phyloP scores from a whole-genome alignment of 1,140 invertebrate genomes.

The Schlechtendalia chinensis region DNA sequence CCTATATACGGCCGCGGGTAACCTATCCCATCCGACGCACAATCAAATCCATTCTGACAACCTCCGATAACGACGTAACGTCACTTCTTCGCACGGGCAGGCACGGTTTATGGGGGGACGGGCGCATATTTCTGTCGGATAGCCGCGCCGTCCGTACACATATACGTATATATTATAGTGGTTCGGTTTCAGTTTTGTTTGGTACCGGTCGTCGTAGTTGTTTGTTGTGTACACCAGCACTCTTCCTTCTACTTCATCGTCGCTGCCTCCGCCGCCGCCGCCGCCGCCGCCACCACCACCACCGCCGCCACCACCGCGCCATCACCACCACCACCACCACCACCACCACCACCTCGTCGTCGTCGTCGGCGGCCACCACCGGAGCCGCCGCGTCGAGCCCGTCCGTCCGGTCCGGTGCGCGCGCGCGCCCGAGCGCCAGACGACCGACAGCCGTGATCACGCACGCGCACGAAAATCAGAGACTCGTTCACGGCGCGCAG shows the following conservation, averaged over 20 bases:
- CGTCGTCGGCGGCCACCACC: neutral
- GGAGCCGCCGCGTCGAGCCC: neutral
- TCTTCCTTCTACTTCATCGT: neutral
- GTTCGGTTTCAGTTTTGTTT: slow-evolving; percentile 47
- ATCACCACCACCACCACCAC: neutral
- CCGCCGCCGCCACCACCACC: neutral
- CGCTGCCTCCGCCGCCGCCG: neutral
- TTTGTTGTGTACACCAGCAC: neutral
- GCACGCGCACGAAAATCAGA: no score
- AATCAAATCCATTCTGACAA: slow-evolving; percentile 21
- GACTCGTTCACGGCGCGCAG: no score
- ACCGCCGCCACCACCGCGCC: neutral
- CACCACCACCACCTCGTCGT: neutral
- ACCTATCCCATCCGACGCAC: neutral
- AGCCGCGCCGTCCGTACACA: no score
- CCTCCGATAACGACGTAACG: neutral
- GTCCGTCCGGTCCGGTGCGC: slow-evolving; percentile 18
- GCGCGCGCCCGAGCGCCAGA: neutral
- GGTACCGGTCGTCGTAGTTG: slow-evolving; percentile 24
- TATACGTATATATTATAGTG: neutral
- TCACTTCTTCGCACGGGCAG: no score
- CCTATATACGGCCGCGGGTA: neutral
- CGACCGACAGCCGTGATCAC: slow-evolving; percentile 23
- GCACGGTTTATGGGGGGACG: no score
- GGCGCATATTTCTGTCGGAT: no score